Conservation (phyloP, 2,797 vertebrate species). For the Periparus ater region DNA sequence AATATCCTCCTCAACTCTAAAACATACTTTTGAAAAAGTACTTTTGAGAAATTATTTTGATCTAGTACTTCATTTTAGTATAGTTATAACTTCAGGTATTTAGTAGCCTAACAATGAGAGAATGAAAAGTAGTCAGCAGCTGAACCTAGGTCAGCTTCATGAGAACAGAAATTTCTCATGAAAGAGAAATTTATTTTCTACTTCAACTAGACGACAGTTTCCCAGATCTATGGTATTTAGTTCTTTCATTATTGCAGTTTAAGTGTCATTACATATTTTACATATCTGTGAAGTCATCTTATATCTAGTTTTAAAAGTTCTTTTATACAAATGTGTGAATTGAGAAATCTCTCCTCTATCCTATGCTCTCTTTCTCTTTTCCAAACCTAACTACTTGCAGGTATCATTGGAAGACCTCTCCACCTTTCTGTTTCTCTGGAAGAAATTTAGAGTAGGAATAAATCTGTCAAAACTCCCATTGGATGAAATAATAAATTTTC, state of each 20-base stretch:
- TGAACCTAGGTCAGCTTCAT: conserved; percentile 48
- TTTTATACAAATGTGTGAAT: not conserved
- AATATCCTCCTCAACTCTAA: conserved; percentile 25
- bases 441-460: conserved; percentile 45
- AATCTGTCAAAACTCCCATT: conserved; percentile 23
- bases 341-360: not conserved
- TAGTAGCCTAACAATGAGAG: conserved; percentile 49
- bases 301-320: conserved; percentile 14
- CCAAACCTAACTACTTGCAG: conserved; percentile 1
- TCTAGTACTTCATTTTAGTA: conserved; percentile 41
- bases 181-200: not conserved
- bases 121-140: conserved; percentile 44
- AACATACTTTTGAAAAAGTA: not conserved
- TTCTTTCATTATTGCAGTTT: conserved; percentile 44
- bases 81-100: conserved; percentile 50
- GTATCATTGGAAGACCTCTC: conserved; percentile 9
- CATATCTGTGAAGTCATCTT: not conserved
- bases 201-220: conserved; percentile 6
- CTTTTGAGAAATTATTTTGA: conserved; percentile 5
- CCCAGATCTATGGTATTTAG: conserved; percentile 19
- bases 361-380: not conserved
- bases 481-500: conserved; percentile 30
- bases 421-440: not conserved
- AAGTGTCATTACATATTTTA: conserved; percentile 27
- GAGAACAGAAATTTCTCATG: conserved; percentile 17